Percentiles rank a stretch among this genome's conserved stretches.
phyloP scores from a whole-genome alignment of 2,113 vertebrate genomes.

The Syngnathoides biaculeatus region DNA sequence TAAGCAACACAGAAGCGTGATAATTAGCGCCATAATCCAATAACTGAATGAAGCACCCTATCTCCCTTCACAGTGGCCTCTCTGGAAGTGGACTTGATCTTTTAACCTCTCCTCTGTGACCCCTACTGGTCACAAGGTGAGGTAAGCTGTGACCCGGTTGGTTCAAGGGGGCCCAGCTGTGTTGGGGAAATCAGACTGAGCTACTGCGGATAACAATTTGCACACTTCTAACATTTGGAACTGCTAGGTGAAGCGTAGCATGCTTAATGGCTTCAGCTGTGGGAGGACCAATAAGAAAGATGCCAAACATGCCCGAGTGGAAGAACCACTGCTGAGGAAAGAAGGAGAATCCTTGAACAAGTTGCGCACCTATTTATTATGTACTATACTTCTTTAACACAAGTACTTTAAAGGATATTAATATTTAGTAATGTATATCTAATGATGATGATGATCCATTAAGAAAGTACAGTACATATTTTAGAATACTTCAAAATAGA shows the following conservation, averaged over 20 bases:
- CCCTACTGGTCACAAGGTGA: conserved; percentile 54
- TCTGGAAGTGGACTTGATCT: conserved; percentile 68
- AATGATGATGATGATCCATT: background rate
- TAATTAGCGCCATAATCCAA: conserved; percentile 28
- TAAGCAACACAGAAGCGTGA: conserved; percentile 14
- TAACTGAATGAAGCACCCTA: conserved; percentile 13
- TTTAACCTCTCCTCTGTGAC: conserved; percentile 46
- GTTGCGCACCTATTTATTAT: background rate
- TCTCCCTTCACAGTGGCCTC: conserved; percentile 37
- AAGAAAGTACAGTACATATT: no score
- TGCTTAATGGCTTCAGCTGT: conserved; percentile 44
- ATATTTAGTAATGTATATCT: background rate
- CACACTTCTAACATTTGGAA: conserved; percentile 43
- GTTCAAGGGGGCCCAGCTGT: conserved; percentile 47
- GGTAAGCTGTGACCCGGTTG: conserved; percentile 48
- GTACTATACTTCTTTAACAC: background rate
- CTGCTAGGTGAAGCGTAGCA: conserved; percentile 36
- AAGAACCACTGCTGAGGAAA: background rate
- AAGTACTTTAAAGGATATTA: background rate
- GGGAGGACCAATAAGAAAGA: background rate
- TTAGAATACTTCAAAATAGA: background rate
- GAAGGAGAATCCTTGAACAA: background rate
- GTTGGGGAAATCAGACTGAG: conserved; percentile 46
- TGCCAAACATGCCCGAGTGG: background rate
- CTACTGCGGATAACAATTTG: conserved; percentile 54